Conservation (phyloP, 2,113 vertebrate species). For the Callipepla squamata region DNA sequence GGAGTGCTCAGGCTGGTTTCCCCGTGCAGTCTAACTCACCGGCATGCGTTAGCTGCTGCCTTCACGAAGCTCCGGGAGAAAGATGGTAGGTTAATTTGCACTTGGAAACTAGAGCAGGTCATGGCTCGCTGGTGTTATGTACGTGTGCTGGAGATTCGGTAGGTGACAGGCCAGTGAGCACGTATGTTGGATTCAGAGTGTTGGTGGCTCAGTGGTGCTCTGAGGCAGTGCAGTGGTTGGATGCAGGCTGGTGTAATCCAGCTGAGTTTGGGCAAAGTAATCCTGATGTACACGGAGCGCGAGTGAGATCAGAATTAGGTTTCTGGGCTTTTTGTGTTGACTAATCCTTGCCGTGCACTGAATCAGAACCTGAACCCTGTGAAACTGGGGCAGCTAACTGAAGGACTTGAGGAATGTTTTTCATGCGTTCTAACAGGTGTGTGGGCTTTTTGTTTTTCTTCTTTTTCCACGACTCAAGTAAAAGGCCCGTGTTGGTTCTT, state of each 20-base stretch:
- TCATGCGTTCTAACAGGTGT: conserved; percentile 8
- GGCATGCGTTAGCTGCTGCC: background rate
- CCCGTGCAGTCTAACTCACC: background rate
- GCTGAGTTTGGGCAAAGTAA: background rate
- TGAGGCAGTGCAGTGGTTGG: background rate
- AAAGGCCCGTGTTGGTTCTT: conserved; percentile 94
- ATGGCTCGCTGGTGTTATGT: accelerated
- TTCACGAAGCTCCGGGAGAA: background rate
- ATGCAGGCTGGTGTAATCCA: background rate
- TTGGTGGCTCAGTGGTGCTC: background rate
- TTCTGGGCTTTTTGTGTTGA: conserved; percentile 36
- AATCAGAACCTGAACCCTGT: background rate
- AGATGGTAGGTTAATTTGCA: accelerated
- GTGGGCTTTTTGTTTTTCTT: background rate
- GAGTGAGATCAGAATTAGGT: conserved; percentile 20
- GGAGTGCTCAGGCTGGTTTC: conserved; percentile 32
- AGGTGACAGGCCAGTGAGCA: background rate
- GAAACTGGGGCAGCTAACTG: background rate
- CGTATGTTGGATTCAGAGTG: background rate
- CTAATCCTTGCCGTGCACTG: conserved; percentile 18
- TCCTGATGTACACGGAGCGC: background rate
- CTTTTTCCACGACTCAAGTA: conserved; percentile 77
- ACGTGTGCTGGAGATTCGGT: background rate
- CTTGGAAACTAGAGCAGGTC: background rate
- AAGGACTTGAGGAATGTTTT: conserved; percentile 1